Evolutionary conservation across 2,113 vertebrate genomes (phyloP).

Genomic region (Chamaea fasciata): DNA sequence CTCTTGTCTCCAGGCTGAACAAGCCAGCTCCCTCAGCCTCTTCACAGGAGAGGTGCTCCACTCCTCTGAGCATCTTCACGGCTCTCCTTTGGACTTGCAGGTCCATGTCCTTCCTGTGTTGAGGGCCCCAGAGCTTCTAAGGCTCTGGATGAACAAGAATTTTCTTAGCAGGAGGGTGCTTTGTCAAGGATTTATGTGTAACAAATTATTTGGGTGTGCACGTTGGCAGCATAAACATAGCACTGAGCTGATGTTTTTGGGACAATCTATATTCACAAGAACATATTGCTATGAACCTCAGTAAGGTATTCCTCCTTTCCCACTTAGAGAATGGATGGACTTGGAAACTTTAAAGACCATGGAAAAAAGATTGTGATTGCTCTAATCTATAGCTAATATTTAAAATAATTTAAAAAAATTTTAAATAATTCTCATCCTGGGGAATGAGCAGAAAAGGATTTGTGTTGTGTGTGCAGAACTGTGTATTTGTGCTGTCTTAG

Average conservation of each 20-base stretch:
- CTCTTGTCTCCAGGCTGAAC: background rate
- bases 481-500: background rate
- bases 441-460: background rate
- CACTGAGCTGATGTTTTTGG: background rate
- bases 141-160: background rate
- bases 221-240: background rate
- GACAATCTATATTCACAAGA: background rate
- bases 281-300: background rate
- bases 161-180: background rate
- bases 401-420: too few relatives aligned
- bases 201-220: background rate
- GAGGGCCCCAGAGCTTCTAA: background rate
- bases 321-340: background rate
- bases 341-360: background rate
- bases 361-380: background rate
- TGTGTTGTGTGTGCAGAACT: background rate
- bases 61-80: background rate
- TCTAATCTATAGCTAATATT: background rate
- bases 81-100: background rate
- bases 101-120: rapidly evolving
- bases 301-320: background rate
- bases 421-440: too few relatives aligned
- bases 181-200: background rate
- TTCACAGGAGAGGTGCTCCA: background rate
- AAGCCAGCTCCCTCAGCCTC: background rate